Conservation (phyloP, 2,113 vertebrate genomes). For the human region GRCh38 chr6:52179501-52180000, state of each 20-base stretch:
- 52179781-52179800: not conserved
- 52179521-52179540: not conserved
- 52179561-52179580: not conserved
- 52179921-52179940: not conserved
- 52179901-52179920: not conserved
- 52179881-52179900: not conserved
- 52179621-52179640: not conserved
- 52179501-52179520: not conserved
- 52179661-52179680: not conserved
- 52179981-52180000: not conserved
- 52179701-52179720: not conserved
- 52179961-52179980: not conserved
- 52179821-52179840: not conserved
- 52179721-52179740: slow-evolving; percentile 3
- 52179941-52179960: not conserved
- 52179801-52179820: not conserved
- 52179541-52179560: not conserved
- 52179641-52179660: not conserved
- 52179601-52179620: not conserved
- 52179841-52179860: not conserved
- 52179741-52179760: not conserved
- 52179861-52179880: not conserved
- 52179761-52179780: not conserved
- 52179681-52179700: not conserved
- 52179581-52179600: not conserved